Evolutionary conservation across 2,113 vertebrate species (phyloP).

Genomic region (Lagopus muta): DNA sequence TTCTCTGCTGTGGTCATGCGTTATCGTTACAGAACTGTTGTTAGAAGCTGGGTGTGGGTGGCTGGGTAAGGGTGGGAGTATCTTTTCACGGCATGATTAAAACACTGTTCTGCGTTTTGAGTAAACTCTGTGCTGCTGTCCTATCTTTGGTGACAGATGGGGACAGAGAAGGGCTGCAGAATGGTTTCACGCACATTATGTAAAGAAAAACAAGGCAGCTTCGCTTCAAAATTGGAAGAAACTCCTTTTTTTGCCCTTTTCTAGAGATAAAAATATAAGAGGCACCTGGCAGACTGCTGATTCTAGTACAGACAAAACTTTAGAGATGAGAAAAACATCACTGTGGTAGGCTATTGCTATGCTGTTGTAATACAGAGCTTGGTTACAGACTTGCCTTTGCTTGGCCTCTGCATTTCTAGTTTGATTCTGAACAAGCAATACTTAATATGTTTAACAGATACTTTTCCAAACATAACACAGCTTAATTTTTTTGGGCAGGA

Average conservation of each 20-base stretch:
- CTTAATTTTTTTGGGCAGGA: not conserved
- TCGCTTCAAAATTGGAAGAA: not conserved
- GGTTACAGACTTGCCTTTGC: not conserved
- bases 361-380: not conserved
- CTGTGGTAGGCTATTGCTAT: not conserved
- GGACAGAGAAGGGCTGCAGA: not conserved
- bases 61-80: not conserved
- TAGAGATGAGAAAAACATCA: not conserved
- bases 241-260: not conserved
- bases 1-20: conserved; percentile 52
- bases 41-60: not conserved
- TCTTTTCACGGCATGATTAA: not conserved
- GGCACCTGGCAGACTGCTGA: not conserved
- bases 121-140: not conserved
- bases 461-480: not conserved
- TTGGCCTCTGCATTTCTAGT: not conserved
- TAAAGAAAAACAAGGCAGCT: not conserved
- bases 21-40: not conserved
- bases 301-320: not conserved
- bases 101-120: not conserved
- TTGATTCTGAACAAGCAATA: not conserved
- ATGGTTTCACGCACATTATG: not conserved
- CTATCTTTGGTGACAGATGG: not conserved
- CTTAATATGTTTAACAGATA: not conserved
- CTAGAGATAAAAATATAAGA: not conserved